Evolutionary conservation across 2,888 invertebrate genomes (phyloP), one percentile per base, ranked within the genome.

Genomic region (Scaptomyza caliginosa): DNA sequence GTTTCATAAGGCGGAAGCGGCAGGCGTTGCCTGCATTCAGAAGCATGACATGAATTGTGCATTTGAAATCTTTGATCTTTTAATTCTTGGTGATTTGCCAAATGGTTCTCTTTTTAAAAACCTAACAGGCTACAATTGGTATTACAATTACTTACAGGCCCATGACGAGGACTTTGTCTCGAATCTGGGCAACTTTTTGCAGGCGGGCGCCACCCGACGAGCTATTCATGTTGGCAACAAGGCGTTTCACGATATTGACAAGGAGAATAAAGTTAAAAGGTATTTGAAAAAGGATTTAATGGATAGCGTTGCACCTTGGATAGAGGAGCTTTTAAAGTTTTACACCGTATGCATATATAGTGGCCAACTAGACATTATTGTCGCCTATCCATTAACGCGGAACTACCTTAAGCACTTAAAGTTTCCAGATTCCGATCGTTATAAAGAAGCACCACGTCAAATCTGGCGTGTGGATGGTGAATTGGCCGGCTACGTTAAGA

Each of bases 311-410:
- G 95, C 95, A 10, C 93, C 94, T 0, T 94, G 94, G 93, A 92
- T 96, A 50, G 92, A 94, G 0, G 94, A 95, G 76, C 91, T 96
- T 0, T 88, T 96, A 1, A 92, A 94, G 28, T 91, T 94, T 76
- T 89, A 88, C 36, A 84, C 74, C 4, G 86, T 97, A 17, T 93
- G 97, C 39, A 93, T 97, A 57, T 98, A 98, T 90, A 97, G 95
- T 88, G 98, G 98, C 0, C 98, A 98, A 88, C 89, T 98, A 70
- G 98, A 98, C 89, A 95, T 98, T 11, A 96, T 97, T 67, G 96
- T 97, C 0, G 96, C 97, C 0, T 96, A 97, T 91, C 96, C 97
- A 0, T 89, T 96, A 45, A 97, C 97, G 0, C 93, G 95, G 10
- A 95, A 95, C 87, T 97, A 95, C 90, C 91, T 98, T 26, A 92